A percentile compares a stretch with the other conserved stretches of the same genome.
phyloP scores from a whole-genome alignment of 2,797 vertebrate genomes.

The Carcharodon carcharias region DNA sequence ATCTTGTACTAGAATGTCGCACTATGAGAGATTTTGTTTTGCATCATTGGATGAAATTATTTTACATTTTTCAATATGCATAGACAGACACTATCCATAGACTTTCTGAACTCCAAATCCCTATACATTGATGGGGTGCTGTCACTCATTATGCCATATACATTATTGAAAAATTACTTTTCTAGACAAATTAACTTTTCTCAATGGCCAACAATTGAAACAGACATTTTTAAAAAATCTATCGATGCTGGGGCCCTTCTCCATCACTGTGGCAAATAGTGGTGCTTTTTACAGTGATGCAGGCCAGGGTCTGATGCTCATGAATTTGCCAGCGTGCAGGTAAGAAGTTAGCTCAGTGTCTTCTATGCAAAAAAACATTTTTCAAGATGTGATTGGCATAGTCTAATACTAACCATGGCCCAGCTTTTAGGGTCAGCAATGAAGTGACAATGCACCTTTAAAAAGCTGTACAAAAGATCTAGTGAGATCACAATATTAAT shows the following conservation, averaged over 20 bases:
- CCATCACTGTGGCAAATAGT: background rate
- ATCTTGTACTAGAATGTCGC: background rate
- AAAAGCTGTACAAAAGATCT: too few species aligned
- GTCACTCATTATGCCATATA: background rate
- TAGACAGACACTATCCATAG: background rate
- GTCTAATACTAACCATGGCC: background rate
- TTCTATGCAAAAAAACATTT: background rate
- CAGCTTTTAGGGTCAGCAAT: too few species aligned
- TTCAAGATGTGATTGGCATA: too few species aligned
- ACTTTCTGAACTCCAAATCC: background rate
- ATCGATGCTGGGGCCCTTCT: background rate
- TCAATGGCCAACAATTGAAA: background rate
- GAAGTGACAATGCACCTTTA: too few species aligned
- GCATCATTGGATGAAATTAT: background rate
- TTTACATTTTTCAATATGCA: background rate
- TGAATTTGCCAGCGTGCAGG: background rate
- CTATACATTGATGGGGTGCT: background rate
- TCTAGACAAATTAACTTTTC: background rate
- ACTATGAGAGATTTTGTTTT: too few species aligned
- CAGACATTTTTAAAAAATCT: background rate
- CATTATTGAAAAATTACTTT: too few species aligned
- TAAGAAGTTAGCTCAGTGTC: background rate
- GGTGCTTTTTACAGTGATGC: background rate
- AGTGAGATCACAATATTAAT: too few species aligned
- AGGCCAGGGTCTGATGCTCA: background rate